Evolutionary conservation across 2,797 vertebrate genomes (phyloP), one percentile per base, ranked within the genome.

Genomic region (Emydoidea blandingii): DNA sequence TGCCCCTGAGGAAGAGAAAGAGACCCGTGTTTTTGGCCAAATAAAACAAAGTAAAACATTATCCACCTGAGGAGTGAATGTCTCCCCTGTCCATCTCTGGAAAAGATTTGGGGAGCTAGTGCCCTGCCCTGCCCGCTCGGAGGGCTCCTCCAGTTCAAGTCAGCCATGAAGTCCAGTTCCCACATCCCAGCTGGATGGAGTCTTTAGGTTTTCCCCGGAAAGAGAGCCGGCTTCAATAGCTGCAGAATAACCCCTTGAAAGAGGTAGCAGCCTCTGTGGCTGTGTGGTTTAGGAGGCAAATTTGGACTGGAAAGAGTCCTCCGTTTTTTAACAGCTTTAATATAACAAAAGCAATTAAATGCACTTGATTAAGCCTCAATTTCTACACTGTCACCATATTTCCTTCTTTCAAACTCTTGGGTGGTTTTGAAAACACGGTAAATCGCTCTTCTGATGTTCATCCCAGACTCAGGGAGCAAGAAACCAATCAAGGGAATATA

Each of bases 401-500:
- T 31, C 80, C 14, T 85, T 88, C 74, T 84, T 34, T 86, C 56
- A 88, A 85, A 50, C 31, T 56, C 93, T 81, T 81, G 50, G 27
- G 54, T 83, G 47, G 54, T 78, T 95, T 94, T 87, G 59, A 59
- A 95, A 95, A 93, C 31, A 59, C 34, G 85, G 62, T 23, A 88
- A 11, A 86, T 74, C 37, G 62, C 44, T 41, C 1, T 91, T 91
- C 56, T 12, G 11, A 14, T 59, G 18, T 16, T 89, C 88, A 81
- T 25, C 5, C 57, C 65, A 86, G 29, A 79, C n/a, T 81, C 7
- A 7, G 89, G 82, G 12, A 85, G 85, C 34, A 82, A 94, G 79
- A 47, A 81, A 34, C 27, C n/a, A 21, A 9, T 54, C 29, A 80
- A 81, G 14, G 37, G 56, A 93, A 74, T 83, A 74, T 29, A 3